Base-by-base conservation (phyloP, 2,113 vertebrate genomes). In the Xiphophorus couchianus region DNA sequence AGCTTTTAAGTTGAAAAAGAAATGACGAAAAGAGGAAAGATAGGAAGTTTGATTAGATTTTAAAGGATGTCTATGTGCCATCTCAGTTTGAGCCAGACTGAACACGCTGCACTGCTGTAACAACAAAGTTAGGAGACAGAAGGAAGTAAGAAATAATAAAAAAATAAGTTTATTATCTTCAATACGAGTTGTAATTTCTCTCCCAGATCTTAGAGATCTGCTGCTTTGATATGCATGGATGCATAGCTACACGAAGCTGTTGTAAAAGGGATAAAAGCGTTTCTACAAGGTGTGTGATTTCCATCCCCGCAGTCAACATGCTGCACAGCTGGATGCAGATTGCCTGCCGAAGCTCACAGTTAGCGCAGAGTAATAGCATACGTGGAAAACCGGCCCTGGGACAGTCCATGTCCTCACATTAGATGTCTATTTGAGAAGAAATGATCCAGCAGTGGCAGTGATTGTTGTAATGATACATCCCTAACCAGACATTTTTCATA, bases 381-480 rank as follows among this genome's bases (percentile, higher is more conserved):
- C 85, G 73, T 79, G 69, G 63, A 90, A 89, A 85, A 54, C 84
- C 64, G 74, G 69, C 35, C 72, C 68, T 19, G 71, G 78, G 73
- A 89, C 35, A 42, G 77, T 69, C 62, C 69, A 12, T 54, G 77
- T 77, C 69, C 88, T 88, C 69, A 87, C 84, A 87, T 68, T 64
- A 75, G 77, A 90, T 83, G 83, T 83, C 83, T 90, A 44, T 92
- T 91, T 78, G 84, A 90, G 82, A 77, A 86, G 71, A 93, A 93
- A 93, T 86, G 88, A 91, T 84, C 91, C 90, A 89, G 88, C 90
- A 82, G 75, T 28, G 81, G 84, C 76, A 93, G 81, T 81, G 88
- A 93, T 92, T 93, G 88, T 78, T 28, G 58, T 94, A 94, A 95
- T 94, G 87, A 94, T 88, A 93, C 91, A 87, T 80, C 66, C 76